Conservation (phyloP, 2,113 vertebrate species). For the Chinchilla lanigera region DNA sequence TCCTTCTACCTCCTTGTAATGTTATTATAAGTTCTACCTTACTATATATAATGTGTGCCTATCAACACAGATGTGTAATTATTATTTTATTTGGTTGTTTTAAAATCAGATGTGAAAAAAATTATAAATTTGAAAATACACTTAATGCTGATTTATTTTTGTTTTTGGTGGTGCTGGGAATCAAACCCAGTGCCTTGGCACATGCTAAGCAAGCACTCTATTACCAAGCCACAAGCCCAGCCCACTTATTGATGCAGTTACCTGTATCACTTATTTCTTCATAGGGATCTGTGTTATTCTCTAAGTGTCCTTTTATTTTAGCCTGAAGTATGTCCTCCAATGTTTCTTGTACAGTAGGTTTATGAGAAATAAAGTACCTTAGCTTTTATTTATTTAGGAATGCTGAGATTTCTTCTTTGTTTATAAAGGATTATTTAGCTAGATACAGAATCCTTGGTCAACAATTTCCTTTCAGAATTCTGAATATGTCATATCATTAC, state of each 20-base stretch:
- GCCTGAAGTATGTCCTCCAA: background rate
- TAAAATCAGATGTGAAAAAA: slow-evolving; percentile 27
- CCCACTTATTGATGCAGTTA: background rate
- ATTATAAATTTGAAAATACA: background rate
- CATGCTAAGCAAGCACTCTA: background rate
- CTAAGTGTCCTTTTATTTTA: slow-evolving; percentile 23
- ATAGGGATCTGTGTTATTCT: background rate
- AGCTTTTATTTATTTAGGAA: background rate
- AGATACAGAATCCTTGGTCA: background rate
- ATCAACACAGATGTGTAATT: background rate
- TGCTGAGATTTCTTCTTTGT: no score
- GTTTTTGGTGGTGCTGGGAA: background rate
- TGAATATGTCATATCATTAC: background rate
- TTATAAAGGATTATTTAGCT: background rate
- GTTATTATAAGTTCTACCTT: background rate
- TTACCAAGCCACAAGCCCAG: background rate
- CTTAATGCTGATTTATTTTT: background rate
- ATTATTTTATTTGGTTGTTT: background rate
- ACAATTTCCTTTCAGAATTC: background rate
- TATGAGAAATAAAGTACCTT: background rate
- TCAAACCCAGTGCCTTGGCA: no score
- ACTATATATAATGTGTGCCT: background rate
- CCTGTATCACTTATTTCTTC: slow-evolving; percentile 19
- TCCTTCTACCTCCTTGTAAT: background rate
- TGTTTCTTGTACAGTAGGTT: background rate